Evolutionary conservation across 2,113 vertebrate genomes (phyloP).

Genomic region (Andinoacara biseriatus): DNA sequence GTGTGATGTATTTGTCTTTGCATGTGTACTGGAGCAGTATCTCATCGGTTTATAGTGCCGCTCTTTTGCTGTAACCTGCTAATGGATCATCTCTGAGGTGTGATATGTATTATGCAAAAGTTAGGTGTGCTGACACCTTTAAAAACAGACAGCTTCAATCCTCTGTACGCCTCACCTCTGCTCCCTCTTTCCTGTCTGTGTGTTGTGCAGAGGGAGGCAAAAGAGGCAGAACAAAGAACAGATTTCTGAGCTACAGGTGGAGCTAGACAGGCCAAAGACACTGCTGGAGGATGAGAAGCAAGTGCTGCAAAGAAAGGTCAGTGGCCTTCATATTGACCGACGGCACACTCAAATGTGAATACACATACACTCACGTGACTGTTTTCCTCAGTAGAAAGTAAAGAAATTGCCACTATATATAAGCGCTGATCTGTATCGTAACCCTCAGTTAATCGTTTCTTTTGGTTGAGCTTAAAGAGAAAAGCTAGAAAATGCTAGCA

Average conservation of each 20-base stretch:
- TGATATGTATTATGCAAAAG: slow-evolving; percentile 83
- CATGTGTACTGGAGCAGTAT: slow-evolving; percentile 28
- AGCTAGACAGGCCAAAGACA: slow-evolving; percentile 58
- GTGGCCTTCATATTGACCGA: slow-evolving; percentile 41
- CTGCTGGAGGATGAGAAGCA: slow-evolving; percentile 60
- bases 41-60: slow-evolving; percentile 67
- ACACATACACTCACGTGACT: slow-evolving; percentile 27
- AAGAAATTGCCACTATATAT: slow-evolving; percentile 37
- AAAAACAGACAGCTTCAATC: slow-evolving; percentile 68
- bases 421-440: slow-evolving; percentile 25
- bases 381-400: slow-evolving; percentile 8
- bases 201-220: slow-evolving; percentile 61
- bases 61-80: slow-evolving; percentile 72
- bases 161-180: slow-evolving; percentile 60
- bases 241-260: slow-evolving; percentile 73
- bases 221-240: slow-evolving; percentile 63
- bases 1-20: slow-evolving; percentile 17
- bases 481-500: slow-evolving; percentile 30
- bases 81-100: slow-evolving; percentile 82
- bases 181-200: slow-evolving; percentile 33
- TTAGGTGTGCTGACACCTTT: slow-evolving; percentile 77
- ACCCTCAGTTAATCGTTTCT: slow-evolving; percentile 29
- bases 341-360: slow-evolving; percentile 4
- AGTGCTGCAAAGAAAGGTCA: slow-evolving; percentile 61
- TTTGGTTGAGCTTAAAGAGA: slow-evolving; percentile 46